A percentile compares a stretch with the other conserved stretches of the same genome.
Evolutionary conservation across 2,113 vertebrate genomes (phyloP).

Genomic region (Ellobius talpinus): DNA sequence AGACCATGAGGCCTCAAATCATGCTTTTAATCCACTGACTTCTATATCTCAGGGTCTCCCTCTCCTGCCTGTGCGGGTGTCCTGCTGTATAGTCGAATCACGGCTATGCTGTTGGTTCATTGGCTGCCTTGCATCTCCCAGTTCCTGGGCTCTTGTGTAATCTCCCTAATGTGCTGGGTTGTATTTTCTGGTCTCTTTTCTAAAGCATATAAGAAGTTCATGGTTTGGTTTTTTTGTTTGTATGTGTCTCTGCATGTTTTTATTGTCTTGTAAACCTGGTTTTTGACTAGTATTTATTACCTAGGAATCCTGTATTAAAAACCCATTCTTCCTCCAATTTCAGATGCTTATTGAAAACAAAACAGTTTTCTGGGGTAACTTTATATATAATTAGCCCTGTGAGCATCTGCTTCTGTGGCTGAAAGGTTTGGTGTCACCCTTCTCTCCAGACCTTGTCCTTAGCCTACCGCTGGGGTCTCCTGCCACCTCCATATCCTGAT

Average conservation of each 20-base stretch:
- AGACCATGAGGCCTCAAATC: neutral
- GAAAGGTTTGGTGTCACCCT: neutral
- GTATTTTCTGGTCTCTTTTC: neutral
- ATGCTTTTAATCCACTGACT: neutral
- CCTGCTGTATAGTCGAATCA: neutral
- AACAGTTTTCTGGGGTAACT: neutral
- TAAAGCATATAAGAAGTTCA: neutral
- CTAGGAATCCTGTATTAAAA: neutral
- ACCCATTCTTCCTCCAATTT: conserved; percentile 29
- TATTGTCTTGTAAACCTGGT: neutral
- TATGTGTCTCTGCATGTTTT: conserved; percentile 6
- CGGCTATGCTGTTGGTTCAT: neutral
- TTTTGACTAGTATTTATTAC: neutral
- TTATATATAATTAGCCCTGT: neutral
- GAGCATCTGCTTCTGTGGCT: neutral
- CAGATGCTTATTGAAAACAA: neutral
- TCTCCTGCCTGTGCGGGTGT: neutral
- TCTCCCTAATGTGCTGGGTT: neutral
- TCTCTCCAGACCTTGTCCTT: neutral
- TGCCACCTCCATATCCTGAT: neutral
- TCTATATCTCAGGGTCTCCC: neutral
- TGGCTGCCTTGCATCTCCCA: neutral
- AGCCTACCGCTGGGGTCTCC: neutral
- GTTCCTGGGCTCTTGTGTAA: neutral
- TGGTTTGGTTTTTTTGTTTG: neutral